Conservation (phyloP, 2,888 invertebrate species). For the Eulithis testata region DNA sequence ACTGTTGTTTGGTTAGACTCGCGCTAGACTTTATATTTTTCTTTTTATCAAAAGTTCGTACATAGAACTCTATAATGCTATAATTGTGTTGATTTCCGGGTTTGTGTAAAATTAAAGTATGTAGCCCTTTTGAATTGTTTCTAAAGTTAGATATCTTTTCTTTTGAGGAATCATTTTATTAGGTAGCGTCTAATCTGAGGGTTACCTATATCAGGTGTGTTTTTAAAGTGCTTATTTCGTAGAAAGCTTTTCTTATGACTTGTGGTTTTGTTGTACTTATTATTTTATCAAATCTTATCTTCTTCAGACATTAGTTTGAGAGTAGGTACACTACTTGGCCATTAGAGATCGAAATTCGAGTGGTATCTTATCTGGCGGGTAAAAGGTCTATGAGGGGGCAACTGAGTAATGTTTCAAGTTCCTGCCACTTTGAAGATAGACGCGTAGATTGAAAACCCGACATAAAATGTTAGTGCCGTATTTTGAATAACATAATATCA, state of each 20-base stretch:
- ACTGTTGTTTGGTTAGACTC: conserved; percentile 39
- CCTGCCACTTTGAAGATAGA: conserved; percentile 35
- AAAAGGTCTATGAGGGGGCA: conserved; percentile 38
- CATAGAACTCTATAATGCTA: no score
- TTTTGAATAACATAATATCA: conserved; percentile 31
- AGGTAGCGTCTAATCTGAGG: no score
- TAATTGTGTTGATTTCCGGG: no score
- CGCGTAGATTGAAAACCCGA: conserved; percentile 33
- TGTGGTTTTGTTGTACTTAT: no score
- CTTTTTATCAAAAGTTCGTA: background rate
- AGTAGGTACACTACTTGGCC: conserved; percentile 32
- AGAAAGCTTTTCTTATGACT: no score
- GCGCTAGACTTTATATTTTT: conserved; percentile 32
- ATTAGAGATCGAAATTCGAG: conserved; percentile 35
- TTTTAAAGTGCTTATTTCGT: no score
- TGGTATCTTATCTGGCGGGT: conserved; percentile 34
- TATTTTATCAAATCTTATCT: conserved; percentile 3
- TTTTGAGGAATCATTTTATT: no score
- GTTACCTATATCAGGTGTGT: no score
- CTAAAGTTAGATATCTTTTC: background rate
- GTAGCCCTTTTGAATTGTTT: no score
- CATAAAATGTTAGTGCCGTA: conserved; percentile 24
- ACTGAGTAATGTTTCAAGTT: conserved; percentile 36
- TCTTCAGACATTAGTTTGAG: background rate
- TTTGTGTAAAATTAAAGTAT: no score